Evolutionary conservation across 64 coral and sea anemone species (phyloP), one percentile per base, ranked within the genome.

Genomic region (Stylophora pistillata): DNA sequence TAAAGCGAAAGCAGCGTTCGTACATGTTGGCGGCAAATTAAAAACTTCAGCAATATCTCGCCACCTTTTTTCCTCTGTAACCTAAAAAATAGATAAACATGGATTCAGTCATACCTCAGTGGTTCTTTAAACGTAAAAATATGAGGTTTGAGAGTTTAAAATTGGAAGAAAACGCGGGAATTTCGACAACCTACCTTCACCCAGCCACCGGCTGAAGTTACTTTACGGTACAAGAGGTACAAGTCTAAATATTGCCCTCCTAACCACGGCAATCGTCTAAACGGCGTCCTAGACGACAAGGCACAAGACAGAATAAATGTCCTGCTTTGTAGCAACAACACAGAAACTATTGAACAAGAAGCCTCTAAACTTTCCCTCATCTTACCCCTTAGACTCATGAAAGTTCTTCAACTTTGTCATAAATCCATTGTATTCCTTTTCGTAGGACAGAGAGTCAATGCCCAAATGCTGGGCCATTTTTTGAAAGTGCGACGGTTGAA

Each of bases 361-460:
- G 90, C 70, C 82, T 65, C 57, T 63, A 76, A 83, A 83, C 20
- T 30, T 34, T 26, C 23, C 66, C 29, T 29, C 10, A 23, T 72
- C 97, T 95, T 59, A 99, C 97, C 93, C 97, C 77, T 99, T 99
- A 15, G 93, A 95, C 68, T 92, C 94, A 78, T 95, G 93, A 53
- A 99, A 99, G 85, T 95, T 92, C 90, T 95, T 95, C 41, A 99
- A 86, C 95, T 99, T 99, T 41, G 91, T 73, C 97, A 99, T 87
- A 78, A 99, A 99, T 77, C 90, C 79, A 59, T 99, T 92, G 90
- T 99, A 99, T 69, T 99, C 97, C 69, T 90, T 95, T 76, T 99
- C 86, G 68, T 99, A 99, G 0, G 60, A 64, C 15, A 81, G 59
- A 55, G 97, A 78, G 86, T 99, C 93, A 52, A 95, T 93, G 30